These are phyloP conservation scores for Diaphora mendica DNA, from an alignment of 2,888 invertebrate species.

Conservation along the genomic window DNA sequence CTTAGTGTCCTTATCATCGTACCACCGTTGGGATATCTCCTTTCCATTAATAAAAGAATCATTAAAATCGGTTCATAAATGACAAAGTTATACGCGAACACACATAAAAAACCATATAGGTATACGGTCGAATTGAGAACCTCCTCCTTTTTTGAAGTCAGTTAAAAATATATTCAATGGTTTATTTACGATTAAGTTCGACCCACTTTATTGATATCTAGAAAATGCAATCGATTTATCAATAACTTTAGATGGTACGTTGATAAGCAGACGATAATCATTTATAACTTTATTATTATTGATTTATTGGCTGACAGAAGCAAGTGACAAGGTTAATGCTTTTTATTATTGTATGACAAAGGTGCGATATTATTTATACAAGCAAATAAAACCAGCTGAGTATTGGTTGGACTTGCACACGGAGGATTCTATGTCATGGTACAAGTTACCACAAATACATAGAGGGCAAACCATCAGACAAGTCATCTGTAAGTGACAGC, in stretches of 20 bases:
- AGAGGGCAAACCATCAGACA: no score
- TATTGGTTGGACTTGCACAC: not conserved
- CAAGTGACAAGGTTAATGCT: not conserved
- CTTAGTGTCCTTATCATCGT: no score
- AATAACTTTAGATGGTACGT: not conserved
- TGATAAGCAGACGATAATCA: not conserved
- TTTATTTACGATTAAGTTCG: not conserved
- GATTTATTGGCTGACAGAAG: constrained; percentile 10
- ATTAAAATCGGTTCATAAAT: no score
- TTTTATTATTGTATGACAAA: not conserved
- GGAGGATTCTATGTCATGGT: not conserved
- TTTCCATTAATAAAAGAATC: no score
- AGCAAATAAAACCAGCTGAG: not conserved
- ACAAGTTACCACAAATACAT: not conserved
- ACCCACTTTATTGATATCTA: not conserved
- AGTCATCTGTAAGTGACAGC: no score
- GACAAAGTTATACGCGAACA: no score
- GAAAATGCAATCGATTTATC: not conserved
- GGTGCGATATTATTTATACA: not conserved
- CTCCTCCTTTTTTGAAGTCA: no score
- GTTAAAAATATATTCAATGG: not conserved
- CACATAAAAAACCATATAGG: no score
- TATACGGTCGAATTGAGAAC: no score
- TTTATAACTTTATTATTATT: not conserved
- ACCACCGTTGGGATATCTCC: no score